phyloP scores from a whole-genome alignment of 1,140 invertebrate species.

The Drosophila pectinifera region DNA sequence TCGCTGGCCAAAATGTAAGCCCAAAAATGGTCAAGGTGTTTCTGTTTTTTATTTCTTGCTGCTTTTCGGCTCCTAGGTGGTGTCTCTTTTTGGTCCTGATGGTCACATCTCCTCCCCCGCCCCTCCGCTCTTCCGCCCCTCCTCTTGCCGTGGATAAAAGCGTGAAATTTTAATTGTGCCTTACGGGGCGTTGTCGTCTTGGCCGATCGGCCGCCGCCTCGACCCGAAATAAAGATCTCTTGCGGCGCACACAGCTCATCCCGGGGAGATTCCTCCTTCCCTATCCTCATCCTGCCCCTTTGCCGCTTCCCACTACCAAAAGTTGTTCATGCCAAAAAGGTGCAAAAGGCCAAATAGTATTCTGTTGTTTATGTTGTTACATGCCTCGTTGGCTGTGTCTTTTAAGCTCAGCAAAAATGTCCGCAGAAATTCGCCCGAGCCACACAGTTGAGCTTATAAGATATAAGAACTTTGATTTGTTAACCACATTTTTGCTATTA shows the following conservation, averaged over 20 bases:
- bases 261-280: constrained; percentile 30
- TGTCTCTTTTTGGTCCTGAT: constrained; percentile 62
- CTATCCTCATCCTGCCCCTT: constrained; percentile 1
- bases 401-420: constrained; percentile 62
- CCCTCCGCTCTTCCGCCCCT: too few species aligned
- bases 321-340: constrained; percentile 80
- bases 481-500: too few species aligned
- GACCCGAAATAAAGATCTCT: constrained; percentile 79
- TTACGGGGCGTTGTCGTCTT: constrained; percentile 77
- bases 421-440: constrained; percentile 53
- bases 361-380: constrained; percentile 82
- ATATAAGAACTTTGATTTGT: too few species aligned
- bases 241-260: constrained; percentile 68
- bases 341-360: constrained; percentile 82
- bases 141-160: constrained; percentile 34
- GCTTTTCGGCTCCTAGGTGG: constrained; percentile 34
- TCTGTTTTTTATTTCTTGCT: not conserved
- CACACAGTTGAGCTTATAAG: constrained; percentile 27
- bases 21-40: constrained; percentile 68
- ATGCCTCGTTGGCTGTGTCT: constrained; percentile 69
- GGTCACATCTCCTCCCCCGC: constrained; percentile 2
- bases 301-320: constrained; percentile 51
- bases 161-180: constrained; percentile 82
- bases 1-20: constrained; percentile 34
- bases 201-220: constrained; percentile 54